Percentiles rank a stretch among this genome's conserved stretches.
These are phyloP conservation scores for Seriola aureovittata DNA, from an alignment of 2,113 vertebrate species.

Conservation along the genomic window DNA sequence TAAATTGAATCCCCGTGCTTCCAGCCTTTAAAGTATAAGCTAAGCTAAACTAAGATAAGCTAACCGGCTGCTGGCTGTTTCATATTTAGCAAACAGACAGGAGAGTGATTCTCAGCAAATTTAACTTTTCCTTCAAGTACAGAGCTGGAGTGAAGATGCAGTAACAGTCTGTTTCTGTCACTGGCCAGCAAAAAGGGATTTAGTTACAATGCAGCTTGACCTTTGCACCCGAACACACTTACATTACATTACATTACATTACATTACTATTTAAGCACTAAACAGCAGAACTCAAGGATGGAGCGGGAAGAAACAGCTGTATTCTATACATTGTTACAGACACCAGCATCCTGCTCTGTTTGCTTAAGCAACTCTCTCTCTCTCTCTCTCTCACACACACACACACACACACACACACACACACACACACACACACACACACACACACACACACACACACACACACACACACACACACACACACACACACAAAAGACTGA, in stretches of 20 bases:
- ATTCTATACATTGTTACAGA: slow-evolving; percentile 39
- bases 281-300: slow-evolving; percentile 9
- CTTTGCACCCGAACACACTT: too few species aligned
- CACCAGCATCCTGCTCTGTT: slow-evolving; percentile 34
- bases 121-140: background rate
- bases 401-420: background rate
- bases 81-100: background rate
- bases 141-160: background rate
- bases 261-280: background rate
- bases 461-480: slow-evolving; percentile 8
- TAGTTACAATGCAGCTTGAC: too few species aligned
- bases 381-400: background rate
- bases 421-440: slow-evolving; percentile 3
- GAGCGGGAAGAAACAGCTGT: slow-evolving; percentile 57
- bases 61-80: background rate
- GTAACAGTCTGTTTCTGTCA: background rate
- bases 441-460: background rate
- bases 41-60: background rate
- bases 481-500: background rate
- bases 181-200: too few species aligned
- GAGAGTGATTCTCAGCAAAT: background rate
- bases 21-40: background rate
- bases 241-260: background rate
- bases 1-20: background rate
- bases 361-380: background rate